phyloP scores from a whole-genome alignment of 2,797 vertebrate species.

The Platyrinchus mystaceus region DNA sequence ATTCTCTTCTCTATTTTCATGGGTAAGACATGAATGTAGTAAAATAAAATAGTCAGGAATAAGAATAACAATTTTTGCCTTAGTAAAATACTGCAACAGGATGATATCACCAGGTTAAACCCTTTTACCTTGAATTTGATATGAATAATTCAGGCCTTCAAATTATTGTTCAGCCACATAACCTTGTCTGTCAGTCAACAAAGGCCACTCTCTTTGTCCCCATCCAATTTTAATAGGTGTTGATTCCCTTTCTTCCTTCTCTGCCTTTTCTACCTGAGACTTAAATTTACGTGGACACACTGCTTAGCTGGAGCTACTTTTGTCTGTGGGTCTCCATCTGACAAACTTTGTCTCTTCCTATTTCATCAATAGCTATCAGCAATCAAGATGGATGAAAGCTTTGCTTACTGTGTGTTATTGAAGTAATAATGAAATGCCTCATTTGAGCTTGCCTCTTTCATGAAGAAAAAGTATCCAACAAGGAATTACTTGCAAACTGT shows the following conservation, averaged over 20 bases:
- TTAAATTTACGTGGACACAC: neutral
- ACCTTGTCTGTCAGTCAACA: slow-evolving; percentile 54
- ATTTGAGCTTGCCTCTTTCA: neutral
- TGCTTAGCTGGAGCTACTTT: neutral
- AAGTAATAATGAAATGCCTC: neutral
- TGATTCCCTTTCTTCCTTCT: neutral
- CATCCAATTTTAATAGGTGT: slow-evolving; percentile 31
- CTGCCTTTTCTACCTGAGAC: neutral
- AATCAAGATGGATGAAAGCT: neutral
- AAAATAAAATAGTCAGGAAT: neutral
- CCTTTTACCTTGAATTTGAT: slow-evolving; percentile 21
- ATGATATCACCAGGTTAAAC: slow-evolving; percentile 29
- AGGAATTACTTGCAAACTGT: neutral
- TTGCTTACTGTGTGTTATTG: neutral
- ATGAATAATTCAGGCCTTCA: slow-evolving; percentile 63
- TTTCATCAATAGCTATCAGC: neutral
- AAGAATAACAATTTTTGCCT: neutral
- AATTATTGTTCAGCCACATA: slow-evolving; percentile 50
- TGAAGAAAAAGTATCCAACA: neutral
- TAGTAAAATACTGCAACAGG: neutral
- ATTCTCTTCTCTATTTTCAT: neutral
- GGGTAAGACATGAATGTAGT: neutral
- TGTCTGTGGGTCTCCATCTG: neutral
- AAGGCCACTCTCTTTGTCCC: slow-evolving; percentile 5
- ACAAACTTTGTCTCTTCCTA: slow-evolving; percentile 2